Evolutionary conservation across 2,888 invertebrate genomes (phyloP), one percentile per base, ranked within the genome.

Genomic region (Girardia tigrina): DNA sequence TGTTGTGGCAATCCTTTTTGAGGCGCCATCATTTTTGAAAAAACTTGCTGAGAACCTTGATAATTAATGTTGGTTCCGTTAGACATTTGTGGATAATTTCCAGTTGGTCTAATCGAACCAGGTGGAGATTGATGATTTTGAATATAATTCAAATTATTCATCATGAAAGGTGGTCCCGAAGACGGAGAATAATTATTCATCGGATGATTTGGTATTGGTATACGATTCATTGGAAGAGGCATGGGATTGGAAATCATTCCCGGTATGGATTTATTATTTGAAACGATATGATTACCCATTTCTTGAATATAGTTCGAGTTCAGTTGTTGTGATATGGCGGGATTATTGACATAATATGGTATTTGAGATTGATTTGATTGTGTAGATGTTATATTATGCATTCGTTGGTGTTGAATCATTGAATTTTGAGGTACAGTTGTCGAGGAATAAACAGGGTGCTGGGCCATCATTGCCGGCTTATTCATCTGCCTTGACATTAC

Each of bases 381-480:
- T 56, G n/a, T 23, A 8, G 56, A 16, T 6, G 56, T 12, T n/a
- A n/a, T n/a, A n/a, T n/a, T n/a, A n/a, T n/a, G n/a, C n/a, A 56
- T 20, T n/a, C 56, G n/a, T 56, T 56, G 56, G 23, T 56, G 56
- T n/a, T n/a, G n/a, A 6, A 56, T 56, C 23, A 56, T 6, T 20
- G 56, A 56, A 56, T 56, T 56, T 56, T 56, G 56, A 56, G 56
- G 56, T 56, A 56, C n/a, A 56, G n/a, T 56, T n/a, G n/a, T n/a
- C n/a, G 56, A 56, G 23, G 56, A 56, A 56, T 56, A 56, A 8
- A 56, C 2, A n/a, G n/a, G n/a, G n/a, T n/a, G n/a, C n/a, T n/a
- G n/a, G n/a, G n/a, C n/a, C n/a, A n/a, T n/a, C n/a, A n/a, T n/a
- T 20, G 56, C 56, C n/a, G 56, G 56, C 23, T 56, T 56, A 12